Base-by-base conservation (phyloP, 92 coral and sea anemone genomes). In the Actinernus sp. region DNA sequence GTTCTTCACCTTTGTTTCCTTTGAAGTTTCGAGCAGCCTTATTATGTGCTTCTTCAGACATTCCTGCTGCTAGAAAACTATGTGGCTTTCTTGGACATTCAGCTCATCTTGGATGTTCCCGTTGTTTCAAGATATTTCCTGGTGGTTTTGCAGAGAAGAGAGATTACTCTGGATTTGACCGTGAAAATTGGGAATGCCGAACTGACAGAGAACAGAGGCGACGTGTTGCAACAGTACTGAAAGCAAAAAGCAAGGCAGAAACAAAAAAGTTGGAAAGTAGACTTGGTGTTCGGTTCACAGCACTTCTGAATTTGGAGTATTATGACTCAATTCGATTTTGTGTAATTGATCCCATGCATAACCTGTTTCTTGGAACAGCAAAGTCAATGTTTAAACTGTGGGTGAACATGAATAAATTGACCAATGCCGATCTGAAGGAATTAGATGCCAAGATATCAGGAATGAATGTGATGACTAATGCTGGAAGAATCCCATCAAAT, bases 311-410 rank as follows among this genome's bases (percentile, higher is more conserved):
- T 31, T 63, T 88, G 23, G 82, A 88, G 68, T 88, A 82, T 53
- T 76, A 76, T 37, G 83, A 88, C 47, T 43, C 61, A 28, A 77
- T 88, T 30, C 62, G 85, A 61, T 89, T 74, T 61, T 67, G 76
- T 40, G 70, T 78, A 27, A 64, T 85, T 33, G 88, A 84, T 65
- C 96, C 92, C 20, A 89, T 89, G 90, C 90, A 88, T 51, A 83
- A 88, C 58, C 56, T 79, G 13, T 88, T 83, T 48, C 66, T 88
- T 6, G 90, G 90, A 4, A 83, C 90, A 17, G 56, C 83, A 19
- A 85, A 89, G 68, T 40, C 49, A 53, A 64, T 89, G 79, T 89
- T 78, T 51, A 71, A 79, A 24, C 54, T 79, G 36, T 79, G 96
- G 96, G 53, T 59, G 7, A 59, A 80, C 30, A 55, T 55, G 32